Evolutionary conservation across 2,113 vertebrate species (phyloP).

Genomic region (Catharus bicknelli): DNA sequence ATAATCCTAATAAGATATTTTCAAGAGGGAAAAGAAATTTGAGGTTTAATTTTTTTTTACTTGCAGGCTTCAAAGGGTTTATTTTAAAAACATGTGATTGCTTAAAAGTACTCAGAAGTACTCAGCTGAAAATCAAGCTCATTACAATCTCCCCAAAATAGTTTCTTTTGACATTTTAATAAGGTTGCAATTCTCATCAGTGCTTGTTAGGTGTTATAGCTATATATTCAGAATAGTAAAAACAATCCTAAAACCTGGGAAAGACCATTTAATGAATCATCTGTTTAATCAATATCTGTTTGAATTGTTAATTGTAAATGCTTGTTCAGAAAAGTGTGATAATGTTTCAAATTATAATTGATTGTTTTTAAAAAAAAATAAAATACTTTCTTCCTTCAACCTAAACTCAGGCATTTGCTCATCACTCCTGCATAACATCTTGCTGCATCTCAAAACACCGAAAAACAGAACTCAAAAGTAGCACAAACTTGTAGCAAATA

Average conservation of each 20-base stretch:
- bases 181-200: neutral
- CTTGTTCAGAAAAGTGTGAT: neutral
- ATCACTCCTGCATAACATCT: neutral
- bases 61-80: conserved; percentile 31
- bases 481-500: neutral
- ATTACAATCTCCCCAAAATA: neutral
- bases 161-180: neutral
- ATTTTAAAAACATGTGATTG: conserved; percentile 17
- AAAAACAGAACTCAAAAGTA: neutral
- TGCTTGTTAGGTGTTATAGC: neutral
- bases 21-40: conserved; percentile 49
- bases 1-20: conserved; percentile 82
- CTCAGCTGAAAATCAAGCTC: neutral
- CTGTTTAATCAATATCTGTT: neutral
- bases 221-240: neutral
- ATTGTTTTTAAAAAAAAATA: neutral
- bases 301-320: neutral
- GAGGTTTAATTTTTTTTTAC: conserved; percentile 46
- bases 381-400: neutral
- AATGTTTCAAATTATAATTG: neutral
- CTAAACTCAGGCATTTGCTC: neutral
- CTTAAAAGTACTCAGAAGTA: conserved; percentile 27
- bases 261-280: neutral
- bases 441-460: neutral
- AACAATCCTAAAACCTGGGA: neutral